Conservation (phyloP, 2,888 invertebrate genomes). For the Seira sanloemensis region DNA sequence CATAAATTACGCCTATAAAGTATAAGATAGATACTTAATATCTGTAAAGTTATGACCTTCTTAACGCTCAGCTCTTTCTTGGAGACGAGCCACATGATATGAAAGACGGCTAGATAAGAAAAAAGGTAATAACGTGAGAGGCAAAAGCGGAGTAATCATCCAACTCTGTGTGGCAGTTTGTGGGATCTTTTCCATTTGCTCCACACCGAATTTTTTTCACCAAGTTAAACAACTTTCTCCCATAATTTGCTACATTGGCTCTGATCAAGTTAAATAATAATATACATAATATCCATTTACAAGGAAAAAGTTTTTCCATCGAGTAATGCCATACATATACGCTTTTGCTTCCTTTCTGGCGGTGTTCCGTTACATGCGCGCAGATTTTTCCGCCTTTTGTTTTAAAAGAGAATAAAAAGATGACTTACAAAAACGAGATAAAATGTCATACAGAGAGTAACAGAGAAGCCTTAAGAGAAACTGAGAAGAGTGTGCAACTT, state of each 20-base stretch:
- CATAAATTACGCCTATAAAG: background rate
- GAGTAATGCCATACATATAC: background rate
- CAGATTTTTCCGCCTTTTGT: too few relatives aligned
- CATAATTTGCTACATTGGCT: conserved; percentile 21
- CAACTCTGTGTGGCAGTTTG: background rate
- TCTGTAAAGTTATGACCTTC: background rate
- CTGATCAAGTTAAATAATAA: background rate
- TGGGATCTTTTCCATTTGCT: background rate
- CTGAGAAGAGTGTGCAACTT: too few relatives aligned
- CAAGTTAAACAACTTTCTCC: conserved; percentile 25
- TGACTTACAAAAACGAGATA: too few relatives aligned
- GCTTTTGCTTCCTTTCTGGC: background rate
- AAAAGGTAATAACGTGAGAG: background rate
- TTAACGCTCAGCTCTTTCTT: background rate
- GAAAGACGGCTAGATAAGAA: background rate
- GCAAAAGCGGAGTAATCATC: background rate
- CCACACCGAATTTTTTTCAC: conserved; percentile 9
- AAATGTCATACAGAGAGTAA: too few relatives aligned
- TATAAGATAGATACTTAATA: background rate
- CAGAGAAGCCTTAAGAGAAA: too few relatives aligned
- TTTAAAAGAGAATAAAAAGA: too few relatives aligned
- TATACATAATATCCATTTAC: background rate
- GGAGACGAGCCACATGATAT: conserved; percentile 1
- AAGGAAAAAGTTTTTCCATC: background rate
- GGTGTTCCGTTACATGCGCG: background rate